Percentiles rank a stretch among this genome's conserved stretches.
Conservation (phyloP, 2,797 vertebrate genomes). For the Discoglossus pictus region DNA sequence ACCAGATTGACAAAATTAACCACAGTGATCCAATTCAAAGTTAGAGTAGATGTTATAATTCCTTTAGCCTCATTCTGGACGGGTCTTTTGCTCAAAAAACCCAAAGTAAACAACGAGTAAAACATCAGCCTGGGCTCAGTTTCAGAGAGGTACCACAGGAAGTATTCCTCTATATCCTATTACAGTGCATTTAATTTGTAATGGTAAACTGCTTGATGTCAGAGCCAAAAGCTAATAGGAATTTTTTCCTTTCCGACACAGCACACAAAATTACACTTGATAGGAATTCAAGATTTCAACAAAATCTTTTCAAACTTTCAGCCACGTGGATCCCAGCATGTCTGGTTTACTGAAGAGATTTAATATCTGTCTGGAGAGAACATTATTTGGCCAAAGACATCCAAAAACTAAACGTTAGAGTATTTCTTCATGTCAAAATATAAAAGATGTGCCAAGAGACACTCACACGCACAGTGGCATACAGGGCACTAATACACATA, state of each 20-base stretch:
- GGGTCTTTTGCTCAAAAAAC: conserved; percentile 37
- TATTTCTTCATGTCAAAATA: conserved; percentile 46
- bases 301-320: conserved; percentile 43
- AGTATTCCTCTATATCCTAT: conserved; percentile 46
- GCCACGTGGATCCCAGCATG: conserved; percentile 48
- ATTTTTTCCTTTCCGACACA: conserved; percentile 45
- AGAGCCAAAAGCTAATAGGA: conserved; percentile 49
- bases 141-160: conserved; percentile 47
- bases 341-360: conserved; percentile 43
- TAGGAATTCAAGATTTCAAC: conserved; percentile 51
- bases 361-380: conserved; percentile 44
- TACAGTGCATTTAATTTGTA: conserved; percentile 48
- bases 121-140: conserved; percentile 26
- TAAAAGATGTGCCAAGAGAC: conserved; percentile 27
- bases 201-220: conserved; percentile 49
- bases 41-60: too few species aligned
- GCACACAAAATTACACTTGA: conserved; percentile 50
- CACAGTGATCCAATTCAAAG: too few species aligned
- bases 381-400: conserved; percentile 45
- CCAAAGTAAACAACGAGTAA: conserved; percentile 32
- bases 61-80: neutral
- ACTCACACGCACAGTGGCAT: conserved; percentile 39
- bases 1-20: too few species aligned
- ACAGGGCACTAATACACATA: too few species aligned
- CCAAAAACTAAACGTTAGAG: conserved; percentile 40